phyloP scores from a whole-genome alignment of 2,888 invertebrate species.

The Lasius fuliginosus region DNA sequence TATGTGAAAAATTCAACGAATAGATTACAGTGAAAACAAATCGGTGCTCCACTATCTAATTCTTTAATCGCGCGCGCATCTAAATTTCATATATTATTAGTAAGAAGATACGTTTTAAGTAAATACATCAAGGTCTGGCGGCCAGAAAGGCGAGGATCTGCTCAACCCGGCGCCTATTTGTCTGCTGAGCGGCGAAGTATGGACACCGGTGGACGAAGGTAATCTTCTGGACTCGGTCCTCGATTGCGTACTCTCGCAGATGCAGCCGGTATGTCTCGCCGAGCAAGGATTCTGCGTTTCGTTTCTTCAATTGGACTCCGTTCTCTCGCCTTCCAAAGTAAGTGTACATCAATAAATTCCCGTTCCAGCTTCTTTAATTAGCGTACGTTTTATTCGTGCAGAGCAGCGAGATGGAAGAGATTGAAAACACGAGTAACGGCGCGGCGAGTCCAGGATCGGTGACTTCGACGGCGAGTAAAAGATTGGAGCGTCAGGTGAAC shows the following conservation, averaged over 20 bases:
- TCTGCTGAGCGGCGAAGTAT: conserved; percentile 81
- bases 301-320: conserved; percentile 94
- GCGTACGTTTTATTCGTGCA: conserved; percentile 15
- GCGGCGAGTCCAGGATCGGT: conserved; percentile 83
- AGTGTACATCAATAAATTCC: conserved; percentile 8
- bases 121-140: conserved; percentile 80
- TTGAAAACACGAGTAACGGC: conserved; percentile 79
- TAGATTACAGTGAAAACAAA: not conserved
- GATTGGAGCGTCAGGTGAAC: conserved; percentile 91
- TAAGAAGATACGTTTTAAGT: conserved; percentile 67
- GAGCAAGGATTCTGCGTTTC: conserved; percentile 98
- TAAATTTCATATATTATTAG: conserved; percentile 33
- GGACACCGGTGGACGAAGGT: conserved; percentile 84
- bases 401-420: conserved; percentile 79
- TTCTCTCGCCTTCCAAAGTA: conserved; percentile 82
- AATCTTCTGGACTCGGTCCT: conserved; percentile 89
- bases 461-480: conserved; percentile 86
- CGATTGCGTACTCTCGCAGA: conserved; percentile 94
- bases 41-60: not conserved
- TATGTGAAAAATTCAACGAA: not conserved
- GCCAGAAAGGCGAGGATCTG: conserved; percentile 82
- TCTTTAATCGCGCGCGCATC: not conserved
- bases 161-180: conserved; percentile 83
- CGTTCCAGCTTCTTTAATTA: not conserved
- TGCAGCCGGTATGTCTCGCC: conserved; percentile 96